Conservation (phyloP, 1,140 invertebrate genomes). For the Zaprionus ghesquierei region DNA sequence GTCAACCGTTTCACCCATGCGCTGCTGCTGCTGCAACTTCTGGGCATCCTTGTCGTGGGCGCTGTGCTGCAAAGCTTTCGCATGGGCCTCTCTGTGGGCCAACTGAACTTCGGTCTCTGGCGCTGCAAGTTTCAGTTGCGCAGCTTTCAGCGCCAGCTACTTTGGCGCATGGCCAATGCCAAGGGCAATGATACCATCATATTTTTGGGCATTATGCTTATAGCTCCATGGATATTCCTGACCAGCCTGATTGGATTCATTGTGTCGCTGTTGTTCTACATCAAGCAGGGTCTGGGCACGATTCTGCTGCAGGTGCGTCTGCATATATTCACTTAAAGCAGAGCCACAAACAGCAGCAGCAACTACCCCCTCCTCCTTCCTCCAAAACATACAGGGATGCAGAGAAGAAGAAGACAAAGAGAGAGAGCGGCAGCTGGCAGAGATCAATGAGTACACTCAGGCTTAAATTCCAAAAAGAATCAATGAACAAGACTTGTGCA, state of each 20-base stretch:
- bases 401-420: background rate
- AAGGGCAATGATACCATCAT: slow-evolving; percentile 52
- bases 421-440: background rate
- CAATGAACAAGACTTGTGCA: slow-evolving; percentile 4
- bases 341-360: background rate
- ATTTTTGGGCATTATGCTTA: slow-evolving; percentile 46
- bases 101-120: slow-evolving; percentile 30
- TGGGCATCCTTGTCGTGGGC: background rate
- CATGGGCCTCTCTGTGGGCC: background rate
- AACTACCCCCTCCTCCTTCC: background rate
- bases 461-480: slow-evolving; percentile 32
- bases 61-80: background rate
- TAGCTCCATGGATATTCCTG: slow-evolving; percentile 57
- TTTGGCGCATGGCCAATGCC: slow-evolving; percentile 61
- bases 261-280: slow-evolving; percentile 20
- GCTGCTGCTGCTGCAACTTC: slow-evolving; percentile 46
- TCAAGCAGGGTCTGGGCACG: slow-evolving; percentile 6
- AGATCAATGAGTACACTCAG: background rate
- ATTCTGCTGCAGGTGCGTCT: slow-evolving; percentile 18
- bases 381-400: background rate
- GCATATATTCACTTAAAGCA: background rate
- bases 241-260: slow-evolving; percentile 49
- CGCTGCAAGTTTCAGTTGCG: slow-evolving; percentile 51
- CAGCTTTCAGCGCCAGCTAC: slow-evolving; percentile 39
- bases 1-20: slow-evolving; percentile 5